phyloP scores from a whole-genome alignment of 2,888 invertebrate genomes.

The Sphinx pinastri region DNA sequence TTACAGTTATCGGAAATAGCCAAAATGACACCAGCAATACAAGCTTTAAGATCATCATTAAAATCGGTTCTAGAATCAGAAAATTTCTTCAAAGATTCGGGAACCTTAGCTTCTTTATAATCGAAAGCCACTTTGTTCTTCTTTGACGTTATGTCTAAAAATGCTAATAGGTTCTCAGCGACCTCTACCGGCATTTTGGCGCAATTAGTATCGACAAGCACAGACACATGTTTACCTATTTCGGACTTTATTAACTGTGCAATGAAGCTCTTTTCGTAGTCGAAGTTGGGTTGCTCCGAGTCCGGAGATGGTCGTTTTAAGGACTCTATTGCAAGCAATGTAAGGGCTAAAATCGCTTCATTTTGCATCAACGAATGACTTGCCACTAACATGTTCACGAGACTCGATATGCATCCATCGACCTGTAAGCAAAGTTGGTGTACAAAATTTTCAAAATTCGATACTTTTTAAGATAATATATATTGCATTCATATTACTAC shows the following conservation, averaged over 20 bases:
- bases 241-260: constrained; percentile 75
- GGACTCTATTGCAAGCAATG: constrained; percentile 80
- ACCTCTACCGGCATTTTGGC: constrained; percentile 78
- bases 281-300: constrained; percentile 43
- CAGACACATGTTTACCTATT: constrained; percentile 78
- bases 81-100: constrained; percentile 64
- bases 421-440: constrained; percentile 61
- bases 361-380: constrained; percentile 95
- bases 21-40: constrained; percentile 51
- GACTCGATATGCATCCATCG: constrained; percentile 88
- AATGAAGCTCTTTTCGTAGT: constrained; percentile 60
- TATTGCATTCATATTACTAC: too few relatives aligned
- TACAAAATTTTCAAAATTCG: too few relatives aligned
- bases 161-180: constrained; percentile 77
- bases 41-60: constrained; percentile 55
- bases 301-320: constrained; percentile 50
- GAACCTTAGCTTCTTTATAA: constrained; percentile 65
- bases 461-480: too few relatives aligned
- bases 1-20: constrained; percentile 54
- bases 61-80: constrained; percentile 63
- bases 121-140: constrained; percentile 61
- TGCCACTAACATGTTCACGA: constrained; percentile 92
- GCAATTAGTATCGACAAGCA: constrained; percentile 76
- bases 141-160: constrained; percentile 74
- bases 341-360: constrained; percentile 90